These are phyloP conservation scores for Mola mola DNA, from an alignment of 2,113 vertebrate genomes.

Conservation along the genomic window DNA sequence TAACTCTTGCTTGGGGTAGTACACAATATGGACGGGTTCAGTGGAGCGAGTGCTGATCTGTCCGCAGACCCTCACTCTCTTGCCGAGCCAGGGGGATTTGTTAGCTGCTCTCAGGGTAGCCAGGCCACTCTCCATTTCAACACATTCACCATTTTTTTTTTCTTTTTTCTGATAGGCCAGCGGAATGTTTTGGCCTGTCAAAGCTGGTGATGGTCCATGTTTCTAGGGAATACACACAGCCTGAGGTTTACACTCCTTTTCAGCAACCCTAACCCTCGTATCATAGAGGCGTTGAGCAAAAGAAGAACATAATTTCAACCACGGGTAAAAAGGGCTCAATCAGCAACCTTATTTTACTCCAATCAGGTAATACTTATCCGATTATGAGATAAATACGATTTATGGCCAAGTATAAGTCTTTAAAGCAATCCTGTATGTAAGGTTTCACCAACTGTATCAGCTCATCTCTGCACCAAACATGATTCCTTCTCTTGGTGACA, in stretches of 20 bases:
- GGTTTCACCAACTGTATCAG: background rate
- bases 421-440: too few relatives aligned
- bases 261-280: background rate
- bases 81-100: slow-evolving; percentile 63
- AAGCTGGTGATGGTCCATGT: slow-evolving; percentile 47
- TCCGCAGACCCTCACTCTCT: slow-evolving; percentile 38
- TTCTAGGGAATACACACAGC: slow-evolving; percentile 28
- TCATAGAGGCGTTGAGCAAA: background rate
- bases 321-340: background rate
- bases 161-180: slow-evolving; percentile 46
- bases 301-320: background rate
- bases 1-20: slow-evolving; percentile 6
- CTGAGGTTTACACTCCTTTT: background rate
- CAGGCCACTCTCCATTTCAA: slow-evolving; percentile 51
- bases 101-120: slow-evolving; percentile 54
- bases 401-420: too few relatives aligned
- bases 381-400: background rate
- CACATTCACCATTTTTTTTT: slow-evolving; percentile 39
- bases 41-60: slow-evolving; percentile 56
- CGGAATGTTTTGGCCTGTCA: slow-evolving; percentile 63
- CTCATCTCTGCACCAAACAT: background rate
- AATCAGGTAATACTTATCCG: too few relatives aligned
- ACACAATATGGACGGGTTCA: slow-evolving; percentile 44
- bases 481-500: slow-evolving; percentile 11
- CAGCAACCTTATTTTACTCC: too few relatives aligned